Conservation (phyloP, 2,113 vertebrate genomes). For the Morone chrysops region DNA sequence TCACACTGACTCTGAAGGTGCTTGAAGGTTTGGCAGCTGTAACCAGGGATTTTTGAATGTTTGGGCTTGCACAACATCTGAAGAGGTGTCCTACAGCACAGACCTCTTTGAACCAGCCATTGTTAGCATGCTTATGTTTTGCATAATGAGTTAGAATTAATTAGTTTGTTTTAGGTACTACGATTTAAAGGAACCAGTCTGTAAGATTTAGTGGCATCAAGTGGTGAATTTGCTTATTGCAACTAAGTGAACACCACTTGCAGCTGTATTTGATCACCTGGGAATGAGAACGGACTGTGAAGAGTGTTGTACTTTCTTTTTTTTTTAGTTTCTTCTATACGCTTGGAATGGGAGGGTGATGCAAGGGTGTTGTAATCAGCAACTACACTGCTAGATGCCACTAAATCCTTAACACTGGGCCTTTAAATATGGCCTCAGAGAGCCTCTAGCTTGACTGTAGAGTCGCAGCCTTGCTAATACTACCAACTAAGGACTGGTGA, state of each 20-base stretch:
- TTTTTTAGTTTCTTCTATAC: too few relatives aligned
- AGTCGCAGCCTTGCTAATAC: neutral
- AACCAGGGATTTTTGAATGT: neutral
- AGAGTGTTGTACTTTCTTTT: too few relatives aligned
- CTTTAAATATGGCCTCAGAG: neutral
- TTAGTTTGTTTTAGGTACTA: neutral
- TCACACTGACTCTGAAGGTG: neutral
- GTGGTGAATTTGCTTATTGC: too few relatives aligned
- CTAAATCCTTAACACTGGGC: too few relatives aligned
- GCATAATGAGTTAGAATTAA: neutral
- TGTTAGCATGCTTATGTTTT: neutral
- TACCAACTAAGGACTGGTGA: neutral
- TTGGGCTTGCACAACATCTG: neutral
- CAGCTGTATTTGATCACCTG: too few relatives aligned
- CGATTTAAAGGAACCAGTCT: neutral
- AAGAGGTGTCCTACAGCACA: neutral
- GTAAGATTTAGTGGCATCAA: too few relatives aligned
- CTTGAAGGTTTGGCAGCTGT: conserved; percentile 1
- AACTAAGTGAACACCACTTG: too few relatives aligned
- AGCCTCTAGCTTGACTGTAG: neutral
- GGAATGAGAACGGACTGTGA: too few relatives aligned
- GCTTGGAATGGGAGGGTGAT: too few relatives aligned
- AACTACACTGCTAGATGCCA: too few relatives aligned
- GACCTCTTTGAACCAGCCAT: neutral
- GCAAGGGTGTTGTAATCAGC: too few relatives aligned